phyloP scores from a whole-genome alignment of 2,113 vertebrate genomes.

The Lagopus leucura region DNA sequence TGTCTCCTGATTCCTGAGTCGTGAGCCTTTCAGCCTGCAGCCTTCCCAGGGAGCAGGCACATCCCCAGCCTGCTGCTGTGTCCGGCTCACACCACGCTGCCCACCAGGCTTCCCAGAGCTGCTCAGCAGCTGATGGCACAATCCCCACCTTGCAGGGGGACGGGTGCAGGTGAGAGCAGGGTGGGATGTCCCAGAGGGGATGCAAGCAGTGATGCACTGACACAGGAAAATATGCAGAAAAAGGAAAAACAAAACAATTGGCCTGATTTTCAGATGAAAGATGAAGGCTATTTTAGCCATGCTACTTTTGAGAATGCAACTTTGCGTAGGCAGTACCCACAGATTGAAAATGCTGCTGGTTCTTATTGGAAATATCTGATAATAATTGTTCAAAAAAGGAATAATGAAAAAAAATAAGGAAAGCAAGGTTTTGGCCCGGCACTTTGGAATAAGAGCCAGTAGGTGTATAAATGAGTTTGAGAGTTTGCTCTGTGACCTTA shows the following conservation, averaged over 20 bases:
- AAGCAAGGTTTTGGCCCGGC: not conserved
- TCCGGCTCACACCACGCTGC: not conserved
- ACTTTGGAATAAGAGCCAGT: not conserved
- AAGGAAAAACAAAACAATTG: not conserved
- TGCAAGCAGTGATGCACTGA: fast-evolving
- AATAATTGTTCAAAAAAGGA: not conserved
- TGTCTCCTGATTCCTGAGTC: constrained; percentile 63
- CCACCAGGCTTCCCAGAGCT: not conserved
- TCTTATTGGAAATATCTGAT: not conserved
- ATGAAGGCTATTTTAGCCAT: fast-evolving
- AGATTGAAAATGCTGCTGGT: not conserved
- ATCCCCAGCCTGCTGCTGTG: not conserved
- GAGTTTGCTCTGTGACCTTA: not conserved
- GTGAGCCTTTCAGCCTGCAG: constrained; percentile 13
- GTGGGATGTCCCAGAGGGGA: fast-evolving
- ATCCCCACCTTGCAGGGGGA: not conserved
- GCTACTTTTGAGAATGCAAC: fast-evolving
- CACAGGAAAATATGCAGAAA: not conserved
- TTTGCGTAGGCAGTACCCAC: not conserved
- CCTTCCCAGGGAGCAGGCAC: not conserved
- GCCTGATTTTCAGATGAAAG: not conserved
- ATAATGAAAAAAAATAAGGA: not conserved
- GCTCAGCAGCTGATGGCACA: not conserved
- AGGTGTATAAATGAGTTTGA: fast-evolving
- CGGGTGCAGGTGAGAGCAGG: not conserved